Conservation (phyloP, 2,888 invertebrate species). For the Cremastinae sp. region DNA sequence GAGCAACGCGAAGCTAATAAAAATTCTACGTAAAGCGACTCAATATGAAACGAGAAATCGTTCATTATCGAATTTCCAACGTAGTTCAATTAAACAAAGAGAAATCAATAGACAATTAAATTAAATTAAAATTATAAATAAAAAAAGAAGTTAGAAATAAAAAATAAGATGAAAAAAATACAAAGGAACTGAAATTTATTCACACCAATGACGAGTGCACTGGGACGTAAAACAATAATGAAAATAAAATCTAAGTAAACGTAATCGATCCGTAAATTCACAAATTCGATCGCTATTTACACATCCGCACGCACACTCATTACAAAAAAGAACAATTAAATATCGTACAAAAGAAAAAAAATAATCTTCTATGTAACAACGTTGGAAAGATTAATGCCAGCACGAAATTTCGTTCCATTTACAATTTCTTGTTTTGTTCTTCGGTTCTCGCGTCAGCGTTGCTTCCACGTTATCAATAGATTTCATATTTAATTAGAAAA, state of each 20-base stretch:
- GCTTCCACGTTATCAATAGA: neutral
- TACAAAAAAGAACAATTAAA: neutral
- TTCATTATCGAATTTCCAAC: neutral
- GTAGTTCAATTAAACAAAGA: neutral
- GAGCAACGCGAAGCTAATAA: constrained; percentile 16
- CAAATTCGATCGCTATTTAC: constrained; percentile 47
- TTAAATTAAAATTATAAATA: neutral
- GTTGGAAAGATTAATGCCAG: neutral
- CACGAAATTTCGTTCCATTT: neutral
- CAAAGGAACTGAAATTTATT: constrained; percentile 59
- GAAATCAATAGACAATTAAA: neutral
- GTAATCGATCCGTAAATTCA: constrained; percentile 42
- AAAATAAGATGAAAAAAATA: constrained; percentile 42
- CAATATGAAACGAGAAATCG: neutral
- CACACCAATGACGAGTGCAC: constrained; percentile 34
- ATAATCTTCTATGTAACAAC: neutral
- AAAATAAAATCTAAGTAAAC: constrained; percentile 44
- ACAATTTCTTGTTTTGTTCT: neutral
- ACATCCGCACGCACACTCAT: constrained; percentile 32
- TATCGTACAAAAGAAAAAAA: constrained; percentile 22
- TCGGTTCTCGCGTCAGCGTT: neutral
- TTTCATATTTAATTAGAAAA: neutral
- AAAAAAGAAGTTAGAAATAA: constrained; percentile 4
- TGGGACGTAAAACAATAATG: constrained; percentile 40
- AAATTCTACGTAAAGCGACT: constrained; percentile 15